Evolutionary conservation across 2,113 vertebrate species (phyloP).

Genomic region (Ivindomyrus marchei): DNA sequence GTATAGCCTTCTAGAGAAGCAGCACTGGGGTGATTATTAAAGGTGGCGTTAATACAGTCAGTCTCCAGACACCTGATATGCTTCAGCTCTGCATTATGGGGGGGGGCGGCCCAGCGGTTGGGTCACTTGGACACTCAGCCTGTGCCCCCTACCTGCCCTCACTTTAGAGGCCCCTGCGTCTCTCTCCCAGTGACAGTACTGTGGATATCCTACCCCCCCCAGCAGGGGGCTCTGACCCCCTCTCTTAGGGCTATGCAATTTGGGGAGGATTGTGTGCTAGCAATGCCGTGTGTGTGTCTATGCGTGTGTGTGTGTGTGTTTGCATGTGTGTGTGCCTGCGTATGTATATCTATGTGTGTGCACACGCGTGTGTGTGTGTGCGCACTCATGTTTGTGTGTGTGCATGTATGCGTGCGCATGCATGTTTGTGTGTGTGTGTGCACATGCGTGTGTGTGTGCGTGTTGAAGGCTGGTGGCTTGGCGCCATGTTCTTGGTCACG

Average conservation of each 20-base stretch:
- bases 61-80: slow-evolving; percentile 6
- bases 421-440: background rate
- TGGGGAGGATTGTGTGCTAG: background rate
- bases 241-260: background rate
- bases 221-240: background rate
- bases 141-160: background rate
- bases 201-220: background rate
- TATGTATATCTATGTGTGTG: background rate
- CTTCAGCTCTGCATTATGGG: background rate
- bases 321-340: background rate
- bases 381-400: background rate
- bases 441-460: background rate
- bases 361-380: background rate
- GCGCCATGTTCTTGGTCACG: background rate
- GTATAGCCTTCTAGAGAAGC: background rate
- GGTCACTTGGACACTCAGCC: background rate
- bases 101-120: background rate
- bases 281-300: background rate
- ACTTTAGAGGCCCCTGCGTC: background rate
- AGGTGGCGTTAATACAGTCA: background rate
- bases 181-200: background rate
- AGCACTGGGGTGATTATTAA: slow-evolving; percentile 13
- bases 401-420: background rate
- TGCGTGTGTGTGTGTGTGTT: background rate
- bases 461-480: background rate